Base-by-base conservation (phyloP, 2,888 invertebrate genomes). In the Iselma pallidipennis region DNA sequence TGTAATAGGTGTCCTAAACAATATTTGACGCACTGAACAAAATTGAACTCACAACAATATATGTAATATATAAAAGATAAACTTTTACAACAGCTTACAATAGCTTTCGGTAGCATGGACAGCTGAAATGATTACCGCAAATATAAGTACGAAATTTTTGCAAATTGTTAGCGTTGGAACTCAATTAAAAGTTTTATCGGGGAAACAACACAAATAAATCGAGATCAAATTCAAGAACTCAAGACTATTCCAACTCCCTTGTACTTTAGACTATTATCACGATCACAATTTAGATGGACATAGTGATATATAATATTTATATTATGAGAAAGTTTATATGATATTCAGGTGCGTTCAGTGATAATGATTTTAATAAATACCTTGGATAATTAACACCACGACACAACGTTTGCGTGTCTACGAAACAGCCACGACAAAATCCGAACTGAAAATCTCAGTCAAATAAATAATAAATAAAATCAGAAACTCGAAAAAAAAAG, bases 1-100 rank as follows among this genome's bases (percentile, higher is more conserved):
- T 76, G 74, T 76, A 78, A 80, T 79, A 76, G 76, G 77, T 77
- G 78, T 78, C 78, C 79, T 78, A 76, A 79, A 79, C 19, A 76
- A 76, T 77, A 78, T 78, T 78, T 76, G 78, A 79, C 77, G 72
- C 70, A 74, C 67, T 62, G 53, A 45, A 57, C 78, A 78, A 77
- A 63, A 63, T 68, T 71, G 76, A 67, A 74, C 63, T 71, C 59
- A 37, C n/a, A 48, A 58, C 37, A 49, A 31, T 3, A 52, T n/a
- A 42, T 59, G 37, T 19, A 29, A 31, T 59, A 16, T 1, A 48
- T 14, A 28, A 45, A 9, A 25, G n/a, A n/a, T 12, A 51, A 10
- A 54, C 49, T 59, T 58, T 42, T 58, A 58, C 42, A 37, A n/a
- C 42, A 6, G 42, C n/a, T n/a, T n/a, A n/a, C n/a, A n/a, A n/a